Base-by-base conservation (phyloP, 2,113 vertebrate genomes). In the Eclectus roratus region DNA sequence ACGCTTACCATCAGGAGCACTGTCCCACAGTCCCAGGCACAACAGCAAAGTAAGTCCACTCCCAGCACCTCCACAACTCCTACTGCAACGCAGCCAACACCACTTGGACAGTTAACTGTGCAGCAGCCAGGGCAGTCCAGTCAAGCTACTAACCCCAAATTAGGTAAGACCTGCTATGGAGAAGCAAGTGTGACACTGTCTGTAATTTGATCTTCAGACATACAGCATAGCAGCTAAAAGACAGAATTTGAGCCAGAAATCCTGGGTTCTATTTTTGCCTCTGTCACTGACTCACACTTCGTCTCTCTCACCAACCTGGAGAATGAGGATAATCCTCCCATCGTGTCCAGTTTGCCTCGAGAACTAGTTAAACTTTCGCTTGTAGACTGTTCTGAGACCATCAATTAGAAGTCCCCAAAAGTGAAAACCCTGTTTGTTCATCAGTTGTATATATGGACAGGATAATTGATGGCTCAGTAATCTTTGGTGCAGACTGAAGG, bases 1-100 rank as follows among this genome's bases (percentile, higher is more conserved):
- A 99, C 99, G 5, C 98, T 99, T 13, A 99, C 98, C 92, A 98
- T 99, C 95, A 97, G 98, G 70, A 98, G 98, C 97, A 98, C 98
- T 24, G 97, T 95, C 28, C 98, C 98, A 3, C 97, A 98, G 77
- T 95, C 96, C 60, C 98, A 94, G 90, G 91, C 97, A 3, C 98
- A 98, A 31, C 96, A 97, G 89, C 97, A 93, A 80, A 98, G 98
- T 97, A 97, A 98, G 97, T 98, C 97, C 95, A 93, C 97, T 79
- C 97, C 97, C 91, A 97, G 97, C 77, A 96, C 96, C 83, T 98
- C 98, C 76, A 97, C 97, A 44, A 96, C 97, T 84, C 98, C 97
- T 93, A 97, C 97, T 37, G 92, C 96, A 89, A 91, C 98, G 58
- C 98, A 98, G 61, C 97, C 98, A n/a, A 72, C 96, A 89, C 43